These are phyloP conservation scores for Rallus limicola DNA, from an alignment of 2,113 vertebrate genomes.

Conservation along the genomic window DNA sequence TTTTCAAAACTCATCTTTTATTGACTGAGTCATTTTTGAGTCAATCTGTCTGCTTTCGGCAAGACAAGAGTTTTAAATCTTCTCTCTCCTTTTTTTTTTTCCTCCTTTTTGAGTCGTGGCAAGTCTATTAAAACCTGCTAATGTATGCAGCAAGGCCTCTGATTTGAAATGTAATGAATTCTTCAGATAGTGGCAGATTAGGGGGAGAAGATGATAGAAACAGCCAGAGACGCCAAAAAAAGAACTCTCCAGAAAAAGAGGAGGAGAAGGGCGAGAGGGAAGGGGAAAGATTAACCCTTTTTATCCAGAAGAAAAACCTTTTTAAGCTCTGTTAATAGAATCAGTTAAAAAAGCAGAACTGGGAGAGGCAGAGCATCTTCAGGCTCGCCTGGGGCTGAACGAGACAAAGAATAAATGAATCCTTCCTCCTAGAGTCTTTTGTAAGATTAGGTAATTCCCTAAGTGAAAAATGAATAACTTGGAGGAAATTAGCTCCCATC, in stretches of 20 bases:
- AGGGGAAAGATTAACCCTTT: slow-evolving; percentile 4
- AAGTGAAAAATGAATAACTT: slow-evolving; percentile 49
- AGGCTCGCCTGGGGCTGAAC: slow-evolving; percentile 41
- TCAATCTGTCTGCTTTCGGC: slow-evolving; percentile 78
- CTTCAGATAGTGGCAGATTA: slow-evolving; percentile 67
- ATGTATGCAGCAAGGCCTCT: slow-evolving; percentile 52
- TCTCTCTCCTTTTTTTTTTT: slow-evolving; percentile 57
- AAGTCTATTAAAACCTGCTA: slow-evolving; percentile 77
- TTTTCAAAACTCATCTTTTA: slow-evolving; percentile 80
- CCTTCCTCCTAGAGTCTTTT: slow-evolving; percentile 14
- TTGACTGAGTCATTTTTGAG: slow-evolving; percentile 77
- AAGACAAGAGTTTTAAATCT: slow-evolving; percentile 79
- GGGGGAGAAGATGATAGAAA: slow-evolving; percentile 45
- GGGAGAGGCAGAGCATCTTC: slow-evolving; percentile 24
- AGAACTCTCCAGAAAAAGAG: slow-evolving; percentile 49
- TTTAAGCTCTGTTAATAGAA: slow-evolving; percentile 4
- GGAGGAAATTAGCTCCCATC: slow-evolving; percentile 57
- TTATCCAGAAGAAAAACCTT: not conserved
- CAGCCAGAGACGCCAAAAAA: slow-evolving; percentile 10
- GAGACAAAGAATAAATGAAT: slow-evolving; percentile 54
- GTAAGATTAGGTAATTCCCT: slow-evolving; percentile 56
- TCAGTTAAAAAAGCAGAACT: slow-evolving; percentile 2
- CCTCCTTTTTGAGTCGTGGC: slow-evolving; percentile 58
- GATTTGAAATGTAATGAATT: slow-evolving; percentile 68
- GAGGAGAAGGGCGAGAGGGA: not conserved